Percentiles rank a stretch among this genome's conserved stretches.
Conservation (phyloP, 2,113 vertebrate species). For the Pelecanoides urinatrix region DNA sequence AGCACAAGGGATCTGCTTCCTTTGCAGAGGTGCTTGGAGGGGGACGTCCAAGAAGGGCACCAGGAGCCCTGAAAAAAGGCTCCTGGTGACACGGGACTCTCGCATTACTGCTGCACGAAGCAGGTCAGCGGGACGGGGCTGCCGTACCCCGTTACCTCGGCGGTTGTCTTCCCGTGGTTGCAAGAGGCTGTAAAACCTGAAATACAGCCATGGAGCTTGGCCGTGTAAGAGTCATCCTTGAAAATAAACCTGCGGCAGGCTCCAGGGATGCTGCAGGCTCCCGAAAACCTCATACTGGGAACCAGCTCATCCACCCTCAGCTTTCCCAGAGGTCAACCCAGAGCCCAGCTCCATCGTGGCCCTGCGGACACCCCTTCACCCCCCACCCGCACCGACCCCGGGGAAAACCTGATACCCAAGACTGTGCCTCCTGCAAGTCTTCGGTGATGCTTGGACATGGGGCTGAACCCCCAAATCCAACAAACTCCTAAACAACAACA, state of each 20-base stretch:
- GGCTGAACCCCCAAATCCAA: neutral
- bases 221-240: neutral
- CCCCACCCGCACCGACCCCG: rapidly evolving
- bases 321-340: neutral
- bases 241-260: neutral
- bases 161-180: neutral
- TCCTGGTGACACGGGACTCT: neutral
- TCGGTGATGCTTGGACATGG: rapidly evolving
- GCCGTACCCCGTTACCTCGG: rapidly evolving
- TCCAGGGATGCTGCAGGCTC: neutral
- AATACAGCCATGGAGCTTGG: rapidly evolving
- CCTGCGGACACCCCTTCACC: neutral
- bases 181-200: neutral
- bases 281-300: neutral
- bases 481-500: neutral
- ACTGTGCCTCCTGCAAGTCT: neutral
- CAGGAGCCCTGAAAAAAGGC: neutral
- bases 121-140: neutral
- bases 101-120: rapidly evolving
- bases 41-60: neutral
- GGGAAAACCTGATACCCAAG: too few relatives aligned
- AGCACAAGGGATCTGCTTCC: neutral
- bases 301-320: neutral
- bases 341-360: neutral
- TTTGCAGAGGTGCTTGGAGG: neutral